A percentile compares a stretch with the other conserved stretches of the same genome.
These are phyloP conservation scores for Campopleginae sp. DNA, from an alignment of 2,888 invertebrate species.

Conservation along the genomic window DNA sequence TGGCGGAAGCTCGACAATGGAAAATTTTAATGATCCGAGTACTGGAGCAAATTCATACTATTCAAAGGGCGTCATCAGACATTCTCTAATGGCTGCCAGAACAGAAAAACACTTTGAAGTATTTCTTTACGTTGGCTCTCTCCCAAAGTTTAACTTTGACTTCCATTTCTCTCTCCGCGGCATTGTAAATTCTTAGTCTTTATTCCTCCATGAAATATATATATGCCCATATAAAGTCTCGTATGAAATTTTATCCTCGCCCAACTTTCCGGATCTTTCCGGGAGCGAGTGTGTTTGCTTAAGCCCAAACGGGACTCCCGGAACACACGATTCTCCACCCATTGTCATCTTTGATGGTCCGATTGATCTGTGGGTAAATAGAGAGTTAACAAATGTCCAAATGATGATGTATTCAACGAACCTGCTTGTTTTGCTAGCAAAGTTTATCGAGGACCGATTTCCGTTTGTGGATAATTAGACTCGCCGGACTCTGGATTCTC, in stretches of 20 bases:
- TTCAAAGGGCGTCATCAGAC: neutral
- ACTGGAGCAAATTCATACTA: neutral
- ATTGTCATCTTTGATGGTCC: neutral
- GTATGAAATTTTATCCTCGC: neutral
- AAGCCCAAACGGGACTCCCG: neutral
- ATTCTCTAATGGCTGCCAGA: neutral
- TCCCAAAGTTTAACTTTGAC: neutral
- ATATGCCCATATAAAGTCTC: neutral
- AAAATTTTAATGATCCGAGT: neutral
- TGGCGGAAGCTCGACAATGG: neutral
- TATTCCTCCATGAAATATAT: neutral
- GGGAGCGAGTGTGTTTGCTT: neutral
- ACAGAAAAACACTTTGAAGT: neutral
- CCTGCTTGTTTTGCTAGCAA: conserved; percentile 39
- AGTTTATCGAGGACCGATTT: conserved; percentile 53
- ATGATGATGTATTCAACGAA: conserved; percentile 17
- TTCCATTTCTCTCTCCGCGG: conserved; percentile 5
- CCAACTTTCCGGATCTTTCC: neutral
- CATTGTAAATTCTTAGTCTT: neutral
- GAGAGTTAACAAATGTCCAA: conserved; percentile 12
- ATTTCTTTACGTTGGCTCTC: conserved; percentile 5
- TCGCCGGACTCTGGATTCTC: conserved; percentile 1
- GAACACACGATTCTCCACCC: neutral
- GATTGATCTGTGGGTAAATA: neutral
- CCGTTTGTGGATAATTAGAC: conserved; percentile 43